Conservation (phyloP, 2,888 invertebrate genomes). For the Andrena camellia region DNA sequence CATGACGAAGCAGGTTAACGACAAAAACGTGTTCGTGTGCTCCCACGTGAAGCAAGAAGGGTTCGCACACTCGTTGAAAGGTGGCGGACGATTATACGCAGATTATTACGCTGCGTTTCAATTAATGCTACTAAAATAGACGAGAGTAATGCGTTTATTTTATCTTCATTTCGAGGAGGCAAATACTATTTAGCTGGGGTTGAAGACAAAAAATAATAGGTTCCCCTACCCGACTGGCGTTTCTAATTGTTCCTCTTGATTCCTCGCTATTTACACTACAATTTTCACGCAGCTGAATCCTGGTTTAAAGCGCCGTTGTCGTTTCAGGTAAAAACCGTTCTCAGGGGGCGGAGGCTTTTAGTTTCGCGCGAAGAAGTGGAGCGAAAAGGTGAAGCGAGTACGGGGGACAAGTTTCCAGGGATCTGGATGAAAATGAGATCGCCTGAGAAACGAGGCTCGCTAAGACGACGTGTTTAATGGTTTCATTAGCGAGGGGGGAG, state of each 20-base stretch:
- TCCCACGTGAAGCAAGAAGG: background rate
- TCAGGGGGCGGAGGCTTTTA: slow-evolving; percentile 28
- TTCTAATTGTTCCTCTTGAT: slow-evolving; percentile 45
- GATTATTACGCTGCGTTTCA: background rate
- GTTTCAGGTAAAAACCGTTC: slow-evolving; percentile 55
- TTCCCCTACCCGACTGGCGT: background rate
- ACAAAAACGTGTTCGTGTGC: background rate
- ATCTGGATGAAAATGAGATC: slow-evolving; percentile 76
- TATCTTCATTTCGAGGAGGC: background rate
- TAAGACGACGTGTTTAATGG: slow-evolving; percentile 77
- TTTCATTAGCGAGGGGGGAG: slow-evolving; percentile 75
- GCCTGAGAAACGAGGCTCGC: slow-evolving; percentile 72
- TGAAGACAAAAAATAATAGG: slow-evolving; percentile 10
- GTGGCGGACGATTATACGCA: background rate
- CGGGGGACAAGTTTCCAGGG: slow-evolving; percentile 40
- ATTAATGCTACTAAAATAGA: background rate
- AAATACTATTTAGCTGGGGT: background rate
- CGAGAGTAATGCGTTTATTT: background rate
- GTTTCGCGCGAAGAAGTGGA: slow-evolving; percentile 36
- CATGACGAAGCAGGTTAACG: background rate
- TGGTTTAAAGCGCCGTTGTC: slow-evolving; percentile 42
- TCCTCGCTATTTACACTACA: slow-evolving; percentile 36
- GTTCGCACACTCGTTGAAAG: background rate
- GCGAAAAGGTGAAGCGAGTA: slow-evolving; percentile 31
- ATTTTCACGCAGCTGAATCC: slow-evolving; percentile 40